Base-by-base conservation (phyloP, 2,888 invertebrate species). In the Cancer borealis region DNA sequence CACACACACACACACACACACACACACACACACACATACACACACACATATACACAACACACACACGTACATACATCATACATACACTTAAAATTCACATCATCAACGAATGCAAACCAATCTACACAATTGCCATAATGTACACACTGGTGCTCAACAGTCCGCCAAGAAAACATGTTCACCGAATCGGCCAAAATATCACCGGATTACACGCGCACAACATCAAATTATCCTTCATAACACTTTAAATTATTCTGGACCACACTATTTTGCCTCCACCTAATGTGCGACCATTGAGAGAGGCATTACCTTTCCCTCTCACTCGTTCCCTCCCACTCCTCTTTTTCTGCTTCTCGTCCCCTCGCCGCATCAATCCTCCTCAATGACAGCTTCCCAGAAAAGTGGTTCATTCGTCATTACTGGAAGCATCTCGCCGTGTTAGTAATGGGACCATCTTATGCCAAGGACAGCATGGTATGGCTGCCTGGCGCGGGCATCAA, bases 171-270 rank as follows among this genome's bases (percentile, higher is more conserved):
- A 60, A 60, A 60, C 60, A 60, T 60, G 60, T 60, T 60, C 73
- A 73, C 73, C 73, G 8, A 73, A 73, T 10, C 26, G 73, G 26
- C 73, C 73, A 73, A 73, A 73, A 73, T 26, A 73, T 73, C 73
- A n/a, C 73, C 26, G 73, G 73, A 73, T 73, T 73, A 73, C 73
- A n/a, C n/a, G n/a, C n/a, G n/a, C n/a, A 73, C 73, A 73, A 73
- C 73, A 73, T 73, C 73, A n/a, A 73, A 73, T 73, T 26, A 73
- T 73, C 73, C 73, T n/a, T 73, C 73, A 73, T 73, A 73, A 73
- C n/a, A 73, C 73, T 73, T 26, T 73, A 73, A 73, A 73, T 73
- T 26, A 73, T 73, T 73, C 73, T 26, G 21, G n/a, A 73, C 26
- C 73, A 73, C 73, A 73, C 73, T 73, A 73, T 26, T 73, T 73